These are phyloP conservation scores for Homarus americanus DNA, from an alignment of 1,140 invertebrate species.

Conservation along the genomic window DNA sequence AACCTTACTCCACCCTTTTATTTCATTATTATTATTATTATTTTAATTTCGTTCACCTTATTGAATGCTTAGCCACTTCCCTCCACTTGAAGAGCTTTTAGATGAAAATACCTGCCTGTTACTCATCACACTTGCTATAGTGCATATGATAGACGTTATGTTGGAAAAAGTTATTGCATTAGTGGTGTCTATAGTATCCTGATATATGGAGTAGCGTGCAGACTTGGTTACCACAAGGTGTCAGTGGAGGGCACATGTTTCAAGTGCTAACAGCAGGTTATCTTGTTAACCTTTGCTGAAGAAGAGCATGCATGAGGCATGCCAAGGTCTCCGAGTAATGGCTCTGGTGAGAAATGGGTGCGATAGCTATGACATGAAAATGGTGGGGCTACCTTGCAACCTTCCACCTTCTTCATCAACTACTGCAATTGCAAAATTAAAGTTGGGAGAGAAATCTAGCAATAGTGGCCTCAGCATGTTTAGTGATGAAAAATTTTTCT, in stretches of 20 bases:
- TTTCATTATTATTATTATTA: constrained; percentile 1
- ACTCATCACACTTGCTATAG: constrained; percentile 50
- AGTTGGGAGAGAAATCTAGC: constrained; percentile 33
- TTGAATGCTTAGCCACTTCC: constrained; percentile 38
- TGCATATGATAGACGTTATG: constrained; percentile 75
- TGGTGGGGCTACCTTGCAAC: constrained; percentile 18
- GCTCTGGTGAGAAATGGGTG: background rate
- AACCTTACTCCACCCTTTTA: constrained; percentile 3
- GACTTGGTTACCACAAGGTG: constrained; percentile 23
- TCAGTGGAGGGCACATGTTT: background rate
- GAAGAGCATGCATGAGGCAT: constrained; percentile 31
- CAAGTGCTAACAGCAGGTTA: background rate
- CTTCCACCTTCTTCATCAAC: constrained; percentile 9
- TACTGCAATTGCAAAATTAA: constrained; percentile 16
- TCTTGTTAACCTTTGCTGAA: background rate
- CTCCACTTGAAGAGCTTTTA: constrained; percentile 48
- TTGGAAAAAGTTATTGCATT: constrained; percentile 72
- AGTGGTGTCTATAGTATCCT: constrained; percentile 26
- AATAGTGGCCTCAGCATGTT: constrained; percentile 56
- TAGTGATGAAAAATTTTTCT: constrained; percentile 59
- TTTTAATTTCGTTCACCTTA: background rate
- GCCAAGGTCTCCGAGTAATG: background rate
- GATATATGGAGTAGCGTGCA: constrained; percentile 16
- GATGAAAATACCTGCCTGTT: constrained; percentile 60
- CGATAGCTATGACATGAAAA: constrained; percentile 25